Evolutionary conservation across 2,888 invertebrate species (phyloP).

Genomic region (Lepas anatifera): DNA sequence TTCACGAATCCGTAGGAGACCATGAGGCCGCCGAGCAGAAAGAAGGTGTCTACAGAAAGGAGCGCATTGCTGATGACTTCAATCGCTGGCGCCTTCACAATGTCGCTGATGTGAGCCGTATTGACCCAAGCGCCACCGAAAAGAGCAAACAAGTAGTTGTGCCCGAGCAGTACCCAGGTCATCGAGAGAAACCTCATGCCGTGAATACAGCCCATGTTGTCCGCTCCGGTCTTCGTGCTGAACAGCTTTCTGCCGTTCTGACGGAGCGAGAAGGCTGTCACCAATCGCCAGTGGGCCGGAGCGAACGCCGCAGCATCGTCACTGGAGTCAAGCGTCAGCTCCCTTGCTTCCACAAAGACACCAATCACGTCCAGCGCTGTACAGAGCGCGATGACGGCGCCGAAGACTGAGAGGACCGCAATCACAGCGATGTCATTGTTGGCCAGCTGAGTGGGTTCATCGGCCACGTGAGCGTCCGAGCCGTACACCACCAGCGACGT

Average conservation of each 20-base stretch:
- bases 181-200: slow-evolving; percentile 9
- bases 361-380: not conserved
- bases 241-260: not conserved
- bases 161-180: not conserved
- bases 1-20: slow-evolving; percentile 17
- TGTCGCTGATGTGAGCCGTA: not conserved
- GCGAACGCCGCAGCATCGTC: not conserved
- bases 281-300: not conserved
- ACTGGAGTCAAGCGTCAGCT: not conserved
- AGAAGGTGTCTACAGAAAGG: slow-evolving; percentile 22
- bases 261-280: not conserved
- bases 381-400: not conserved
- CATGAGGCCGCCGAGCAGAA: slow-evolving; percentile 20
- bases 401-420: not conserved
- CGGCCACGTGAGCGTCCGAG: not conserved
- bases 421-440: not conserved
- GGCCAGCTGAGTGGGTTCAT: not conserved
- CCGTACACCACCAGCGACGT: not conserved
- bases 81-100: not conserved
- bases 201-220: slow-evolving; percentile 3
- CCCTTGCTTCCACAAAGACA: not conserved
- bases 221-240: not conserved
- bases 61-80: slow-evolving; percentile 16
- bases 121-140: not conserved
- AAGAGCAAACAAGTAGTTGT: not conserved